Conservation (phyloP, 2,113 vertebrate genomes). For the Nyctereutes procyonoides region DNA sequence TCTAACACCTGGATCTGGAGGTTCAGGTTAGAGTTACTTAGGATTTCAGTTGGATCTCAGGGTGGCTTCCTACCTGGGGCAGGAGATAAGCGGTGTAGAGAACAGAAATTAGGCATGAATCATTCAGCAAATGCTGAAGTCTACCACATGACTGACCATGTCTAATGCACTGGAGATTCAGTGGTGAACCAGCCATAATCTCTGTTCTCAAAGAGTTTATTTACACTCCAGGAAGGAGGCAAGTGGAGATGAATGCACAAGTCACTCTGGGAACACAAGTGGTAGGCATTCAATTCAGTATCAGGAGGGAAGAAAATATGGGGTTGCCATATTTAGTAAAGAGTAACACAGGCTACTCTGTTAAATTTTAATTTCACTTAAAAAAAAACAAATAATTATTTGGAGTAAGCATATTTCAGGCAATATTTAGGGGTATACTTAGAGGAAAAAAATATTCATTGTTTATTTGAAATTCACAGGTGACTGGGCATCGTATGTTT, state of each 20-base stretch:
- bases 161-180: not conserved
- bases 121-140: not conserved
- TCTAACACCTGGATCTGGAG: not conserved
- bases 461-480: not conserved
- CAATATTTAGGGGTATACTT: not conserved
- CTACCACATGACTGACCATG: not conserved
- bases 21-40: not conserved
- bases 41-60: not conserved
- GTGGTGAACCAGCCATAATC: not conserved
- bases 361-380: not conserved
- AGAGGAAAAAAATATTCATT: not conserved
- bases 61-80: not conserved
- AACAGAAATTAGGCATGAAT: not conserved
- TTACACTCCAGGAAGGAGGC: not conserved
- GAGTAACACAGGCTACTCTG: not conserved
- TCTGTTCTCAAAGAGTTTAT: not conserved
- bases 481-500: not conserved
- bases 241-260: rapidly evolving
- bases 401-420: not conserved
- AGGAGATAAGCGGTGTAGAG: no score
- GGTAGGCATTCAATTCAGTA: not conserved
- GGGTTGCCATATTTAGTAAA: not conserved
- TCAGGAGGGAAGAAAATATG: not conserved
- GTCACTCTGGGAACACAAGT: not conserved
- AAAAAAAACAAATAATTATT: not conserved